Conservation (phyloP, 2,797 vertebrate genomes). For the Anguilla pacifica region DNA sequence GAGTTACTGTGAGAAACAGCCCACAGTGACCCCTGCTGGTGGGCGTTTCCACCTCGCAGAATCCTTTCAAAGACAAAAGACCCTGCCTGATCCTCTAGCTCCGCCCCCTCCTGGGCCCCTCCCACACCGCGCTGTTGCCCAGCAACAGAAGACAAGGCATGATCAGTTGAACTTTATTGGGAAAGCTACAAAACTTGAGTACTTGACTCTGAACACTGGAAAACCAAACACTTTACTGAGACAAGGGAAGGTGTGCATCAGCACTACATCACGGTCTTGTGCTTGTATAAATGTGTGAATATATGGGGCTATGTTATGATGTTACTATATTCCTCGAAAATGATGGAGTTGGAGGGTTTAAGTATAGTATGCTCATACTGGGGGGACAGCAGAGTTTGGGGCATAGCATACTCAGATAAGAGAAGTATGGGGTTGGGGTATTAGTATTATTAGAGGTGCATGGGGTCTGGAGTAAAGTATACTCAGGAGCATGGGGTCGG, state of each 20-base stretch:
- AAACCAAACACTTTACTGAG: constrained; percentile 12
- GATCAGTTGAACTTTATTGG: constrained; percentile 3
- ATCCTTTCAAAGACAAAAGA: constrained; percentile 84
- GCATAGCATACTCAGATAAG: background rate
- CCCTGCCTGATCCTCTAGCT: constrained; percentile 77
- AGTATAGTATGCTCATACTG: background rate
- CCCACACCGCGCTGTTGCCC: constrained; percentile 35
- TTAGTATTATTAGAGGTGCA: background rate
- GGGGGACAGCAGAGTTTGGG: background rate
- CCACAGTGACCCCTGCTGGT: constrained; percentile 77
- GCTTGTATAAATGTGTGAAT: background rate
- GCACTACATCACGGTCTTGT: background rate
- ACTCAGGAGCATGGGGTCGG: background rate
- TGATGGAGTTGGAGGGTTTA: background rate
- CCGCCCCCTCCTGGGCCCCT: background rate
- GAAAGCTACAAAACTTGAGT: constrained; percentile 51
- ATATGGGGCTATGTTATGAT: background rate
- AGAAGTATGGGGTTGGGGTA: background rate
- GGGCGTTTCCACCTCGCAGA: constrained; percentile 76
- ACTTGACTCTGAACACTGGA: constrained; percentile 9
- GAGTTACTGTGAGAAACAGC: constrained; percentile 81
- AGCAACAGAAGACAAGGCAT: constrained; percentile 43
- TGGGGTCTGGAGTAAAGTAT: background rate
- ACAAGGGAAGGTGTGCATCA: background rate
- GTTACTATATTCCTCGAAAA: background rate